These are phyloP conservation scores for Erpetoichthys calabaricus DNA, from an alignment of 2,797 vertebrate genomes.

Conservation along the genomic window DNA sequence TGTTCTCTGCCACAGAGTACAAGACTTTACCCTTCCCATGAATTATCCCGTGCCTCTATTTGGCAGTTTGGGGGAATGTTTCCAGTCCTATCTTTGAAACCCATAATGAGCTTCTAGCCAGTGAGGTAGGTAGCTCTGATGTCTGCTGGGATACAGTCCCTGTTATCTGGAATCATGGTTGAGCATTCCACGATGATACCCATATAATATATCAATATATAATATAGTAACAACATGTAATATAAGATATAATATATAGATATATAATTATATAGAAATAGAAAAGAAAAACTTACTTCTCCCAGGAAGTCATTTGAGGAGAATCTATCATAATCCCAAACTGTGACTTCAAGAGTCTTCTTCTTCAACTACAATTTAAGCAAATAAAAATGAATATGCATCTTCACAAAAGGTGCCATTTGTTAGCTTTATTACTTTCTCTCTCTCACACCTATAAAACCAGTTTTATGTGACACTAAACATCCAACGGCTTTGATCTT, in stretches of 20 bases:
- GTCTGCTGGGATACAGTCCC: background rate
- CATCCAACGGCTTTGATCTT: constrained; percentile 12
- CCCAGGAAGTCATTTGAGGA: constrained; percentile 96
- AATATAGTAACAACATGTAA: no score
- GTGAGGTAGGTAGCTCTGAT: background rate
- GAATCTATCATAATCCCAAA: constrained; percentile 97
- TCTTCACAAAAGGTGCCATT: constrained; percentile 6
- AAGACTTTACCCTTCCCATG: no score
- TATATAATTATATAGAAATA: no score
- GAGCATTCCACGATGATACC: no score
- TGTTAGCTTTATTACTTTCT: constrained; percentile 2
- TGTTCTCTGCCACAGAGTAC: no score
- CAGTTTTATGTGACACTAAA: constrained; percentile 6
- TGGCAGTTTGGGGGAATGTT: no score
- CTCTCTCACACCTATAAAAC: constrained; percentile 11
- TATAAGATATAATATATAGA: no score
- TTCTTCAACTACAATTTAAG: constrained; percentile 76
- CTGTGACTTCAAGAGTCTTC: constrained; percentile 94
- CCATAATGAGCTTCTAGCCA: no score
- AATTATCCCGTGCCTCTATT: no score
- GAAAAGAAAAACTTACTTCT: constrained; percentile 64
- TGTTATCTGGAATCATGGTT: background rate
- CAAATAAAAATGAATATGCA: constrained; percentile 27
- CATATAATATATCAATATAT: no score
- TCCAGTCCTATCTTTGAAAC: no score